A percentile compares a stretch with the other conserved stretches of the same genome.
Conservation (phyloP, 2,113 vertebrate genomes). For the Ageneiosus marmoratus region DNA sequence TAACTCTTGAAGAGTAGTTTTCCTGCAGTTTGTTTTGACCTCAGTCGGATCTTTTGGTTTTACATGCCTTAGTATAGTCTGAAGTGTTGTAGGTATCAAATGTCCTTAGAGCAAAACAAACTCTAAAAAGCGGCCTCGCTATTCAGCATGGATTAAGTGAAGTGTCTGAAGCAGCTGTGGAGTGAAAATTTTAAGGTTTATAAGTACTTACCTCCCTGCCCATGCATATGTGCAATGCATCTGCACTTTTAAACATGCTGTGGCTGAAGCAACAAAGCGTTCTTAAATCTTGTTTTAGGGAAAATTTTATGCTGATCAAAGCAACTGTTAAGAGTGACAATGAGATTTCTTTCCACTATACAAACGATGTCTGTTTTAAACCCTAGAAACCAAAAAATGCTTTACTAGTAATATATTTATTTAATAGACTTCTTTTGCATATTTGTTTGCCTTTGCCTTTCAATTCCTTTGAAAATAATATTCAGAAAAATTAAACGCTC, state of each 20-base stretch:
- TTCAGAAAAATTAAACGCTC: conserved; percentile 33
- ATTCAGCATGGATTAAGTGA: conserved; percentile 46
- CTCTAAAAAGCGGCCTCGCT: conserved; percentile 28
- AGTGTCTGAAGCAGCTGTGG: conserved; percentile 44
- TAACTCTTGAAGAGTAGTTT: conserved; percentile 17
- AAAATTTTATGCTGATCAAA: neutral
- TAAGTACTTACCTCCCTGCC: neutral
- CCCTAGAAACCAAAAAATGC: neutral
- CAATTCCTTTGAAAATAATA: conserved; percentile 15
- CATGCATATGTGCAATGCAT: neutral
- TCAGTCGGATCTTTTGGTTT: conserved; percentile 47
- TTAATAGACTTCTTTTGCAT: neutral
- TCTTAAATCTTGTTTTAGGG: neutral
- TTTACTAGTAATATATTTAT: neutral
- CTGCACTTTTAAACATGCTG: neutral
- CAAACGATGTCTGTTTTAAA: neutral
- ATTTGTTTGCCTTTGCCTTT: neutral
- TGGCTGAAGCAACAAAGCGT: neutral
- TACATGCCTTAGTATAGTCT: conserved; percentile 33
- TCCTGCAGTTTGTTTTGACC: conserved; percentile 39
- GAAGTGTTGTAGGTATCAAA: conserved; percentile 44
- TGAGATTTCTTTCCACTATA: neutral
- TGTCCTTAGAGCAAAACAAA: conserved; percentile 49
- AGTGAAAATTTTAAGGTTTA: conserved; percentile 17
- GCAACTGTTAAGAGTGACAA: neutral